phyloP scores from a whole-genome alignment of 2,797 vertebrate species.

The Catamblyrhynchus diadema region DNA sequence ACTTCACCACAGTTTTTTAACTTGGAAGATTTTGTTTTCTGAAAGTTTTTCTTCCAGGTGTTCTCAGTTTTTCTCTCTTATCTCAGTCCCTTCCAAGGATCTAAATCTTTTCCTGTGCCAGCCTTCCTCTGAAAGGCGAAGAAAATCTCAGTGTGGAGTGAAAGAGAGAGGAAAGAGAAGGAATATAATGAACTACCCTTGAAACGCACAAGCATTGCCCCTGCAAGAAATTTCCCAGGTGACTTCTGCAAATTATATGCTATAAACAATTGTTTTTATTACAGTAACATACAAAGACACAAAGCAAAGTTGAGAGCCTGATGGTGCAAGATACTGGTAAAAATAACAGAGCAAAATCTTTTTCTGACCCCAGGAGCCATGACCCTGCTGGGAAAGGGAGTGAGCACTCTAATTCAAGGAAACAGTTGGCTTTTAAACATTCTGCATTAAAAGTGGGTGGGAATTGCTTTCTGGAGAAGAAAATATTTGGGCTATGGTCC shows the following conservation, averaged over 20 bases:
- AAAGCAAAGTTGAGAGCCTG: not conserved
- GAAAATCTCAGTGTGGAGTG: not conserved
- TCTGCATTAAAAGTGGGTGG: not conserved
- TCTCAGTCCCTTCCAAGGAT: slow-evolving; percentile 19
- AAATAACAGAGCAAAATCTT: not conserved
- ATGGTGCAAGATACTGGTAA: not conserved
- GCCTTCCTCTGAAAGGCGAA: not conserved
- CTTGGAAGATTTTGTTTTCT: slow-evolving; percentile 11
- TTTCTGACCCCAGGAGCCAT: not conserved
- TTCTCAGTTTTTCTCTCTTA: slow-evolving; percentile 21
- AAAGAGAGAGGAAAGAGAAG: not conserved
- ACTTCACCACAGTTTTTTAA: slow-evolving; percentile 1
- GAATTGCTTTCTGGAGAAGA: not conserved
- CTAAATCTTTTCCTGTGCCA: not conserved
- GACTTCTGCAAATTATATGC: not conserved
- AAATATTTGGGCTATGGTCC: not conserved
- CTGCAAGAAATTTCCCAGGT: not conserved
- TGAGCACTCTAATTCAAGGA: not conserved
- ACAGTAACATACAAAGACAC: not conserved
- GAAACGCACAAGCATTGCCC: not conserved
- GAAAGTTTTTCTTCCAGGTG: slow-evolving; percentile 32
- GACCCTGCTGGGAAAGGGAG: slow-evolving; percentile 8
- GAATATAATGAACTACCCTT: not conserved
- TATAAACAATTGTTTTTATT: not conserved
- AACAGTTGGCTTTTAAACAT: not conserved